Percentiles rank a stretch among this genome's conserved stretches.
Evolutionary conservation across 2,797 vertebrate species (phyloP).

Genomic region (Crenichthys baileyi): DNA sequence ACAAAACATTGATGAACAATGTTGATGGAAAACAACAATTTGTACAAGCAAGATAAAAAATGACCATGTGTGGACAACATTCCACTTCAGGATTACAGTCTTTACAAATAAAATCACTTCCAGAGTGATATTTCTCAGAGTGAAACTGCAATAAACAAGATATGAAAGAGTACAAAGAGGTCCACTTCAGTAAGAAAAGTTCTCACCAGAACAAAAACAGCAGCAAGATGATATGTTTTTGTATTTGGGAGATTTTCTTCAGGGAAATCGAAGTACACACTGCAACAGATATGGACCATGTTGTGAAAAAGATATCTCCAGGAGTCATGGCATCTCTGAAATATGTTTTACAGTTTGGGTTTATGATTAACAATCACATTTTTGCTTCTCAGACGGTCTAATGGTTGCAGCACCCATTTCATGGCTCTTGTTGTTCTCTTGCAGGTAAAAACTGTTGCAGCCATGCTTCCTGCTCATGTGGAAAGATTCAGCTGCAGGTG

Average conservation of each 20-base stretch:
- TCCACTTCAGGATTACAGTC: not conserved
- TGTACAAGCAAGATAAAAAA: not conserved
- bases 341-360: not conserved
- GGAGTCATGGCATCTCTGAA: not conserved
- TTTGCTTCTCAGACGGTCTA: not conserved
- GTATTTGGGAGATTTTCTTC: not conserved
- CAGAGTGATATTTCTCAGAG: not conserved
- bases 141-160: not conserved
- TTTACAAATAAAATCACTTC: not conserved
- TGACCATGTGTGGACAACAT: not conserved
- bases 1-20: not conserved
- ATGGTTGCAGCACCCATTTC: not conserved
- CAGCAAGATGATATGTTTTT: not conserved
- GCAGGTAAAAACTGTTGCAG: slow-evolving; percentile 20
- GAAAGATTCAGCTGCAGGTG: not conserved
- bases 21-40: not conserved
- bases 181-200: not conserved
- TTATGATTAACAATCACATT: not conserved
- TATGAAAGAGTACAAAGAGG: not conserved
- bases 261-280: not conserved
- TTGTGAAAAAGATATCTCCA: not conserved
- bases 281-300: not conserved
- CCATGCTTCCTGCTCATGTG: not conserved
- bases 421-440: not conserved
- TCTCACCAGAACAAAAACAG: not conserved